Evolutionary conservation across 2,113 vertebrate species (phyloP).

Genomic region (Calyptommatus sinebrachiatus): DNA sequence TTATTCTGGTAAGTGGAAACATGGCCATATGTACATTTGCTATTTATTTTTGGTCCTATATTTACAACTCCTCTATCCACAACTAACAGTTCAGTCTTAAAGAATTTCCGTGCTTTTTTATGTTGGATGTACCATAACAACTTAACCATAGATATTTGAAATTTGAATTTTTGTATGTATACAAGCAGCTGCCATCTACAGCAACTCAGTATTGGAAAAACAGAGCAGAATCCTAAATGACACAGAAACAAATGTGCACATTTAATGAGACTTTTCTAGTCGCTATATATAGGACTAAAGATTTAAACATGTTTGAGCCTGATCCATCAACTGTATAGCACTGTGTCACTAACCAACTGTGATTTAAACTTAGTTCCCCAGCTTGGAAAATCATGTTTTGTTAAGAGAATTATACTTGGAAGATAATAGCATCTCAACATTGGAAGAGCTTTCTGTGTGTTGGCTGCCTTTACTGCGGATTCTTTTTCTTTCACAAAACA

Average conservation of each 20-base stretch:
- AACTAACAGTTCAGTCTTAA: neutral
- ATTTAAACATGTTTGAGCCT: neutral
- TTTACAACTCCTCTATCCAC: neutral
- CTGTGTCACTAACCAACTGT: conserved; percentile 24
- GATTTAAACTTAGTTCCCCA: conserved; percentile 75
- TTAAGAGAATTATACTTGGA: conserved; percentile 85
- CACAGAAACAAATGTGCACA: neutral
- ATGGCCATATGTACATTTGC: neutral
- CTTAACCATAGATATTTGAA: neutral
- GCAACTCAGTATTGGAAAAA: neutral
- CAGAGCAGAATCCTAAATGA: neutral
- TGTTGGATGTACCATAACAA: neutral
- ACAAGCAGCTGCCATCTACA: neutral
- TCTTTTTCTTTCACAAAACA: conserved; percentile 83
- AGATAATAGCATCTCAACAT: conserved; percentile 84
- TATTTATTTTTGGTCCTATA: neutral
- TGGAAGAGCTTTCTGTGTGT: conserved; percentile 72
- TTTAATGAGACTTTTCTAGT: neutral
- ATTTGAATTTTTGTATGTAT: neutral
- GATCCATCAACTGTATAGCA: neutral
- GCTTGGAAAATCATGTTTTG: conserved; percentile 87
- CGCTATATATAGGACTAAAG: neutral
- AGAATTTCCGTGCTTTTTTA: neutral
- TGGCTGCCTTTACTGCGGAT: conserved; percentile 88
- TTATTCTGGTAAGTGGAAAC: too few species aligned